Base-by-base conservation (phyloP, 2,888 invertebrate species). In the Euzetes globulus region DNA sequence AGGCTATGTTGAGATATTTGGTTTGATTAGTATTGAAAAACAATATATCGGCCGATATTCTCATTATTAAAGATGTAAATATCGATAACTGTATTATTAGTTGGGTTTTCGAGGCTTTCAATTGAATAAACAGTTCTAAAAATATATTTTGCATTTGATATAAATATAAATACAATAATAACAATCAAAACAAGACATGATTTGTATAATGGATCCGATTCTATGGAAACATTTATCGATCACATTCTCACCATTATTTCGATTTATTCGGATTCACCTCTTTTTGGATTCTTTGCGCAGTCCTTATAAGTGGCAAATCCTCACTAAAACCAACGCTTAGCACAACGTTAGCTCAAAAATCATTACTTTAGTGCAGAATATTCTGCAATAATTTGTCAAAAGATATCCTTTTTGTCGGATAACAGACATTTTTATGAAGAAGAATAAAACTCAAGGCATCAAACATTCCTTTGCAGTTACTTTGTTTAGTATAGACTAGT, bases 1-100 rank as follows among this genome's bases (percentile, higher is more conserved):
- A 74, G 27, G 55, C 47, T 15, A 71, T 52, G 58, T 74, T 74
- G 1, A 74, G 25, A 71, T 72, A 60, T 71, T 71, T 72, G 22
- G 71, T 52, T n/a, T 71, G 45, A 22, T 70, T 70, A 22, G 47
- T 22, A n/a, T 41, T 70, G 1, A 19, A 45, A 13, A 45, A 45
- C 47, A 70, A 25, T 17, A 70, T 25, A 70, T 45, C 45, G 25
- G 70, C 22, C 25, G 70, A 70, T 47, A 70, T 41, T 70, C 15
- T 22, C 70, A 70, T 47, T 41, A 45, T 41, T 45, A 45, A 41
- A 17, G 11, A 9, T 3, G 17, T 45, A 15, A 70, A 22, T 70
- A 47, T 70, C 13, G 45, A 70, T 70, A 70, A 25, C 11, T 37
- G 41, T 13, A 41, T 45, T 13, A 70, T 25, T 45, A 47, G 47